These are phyloP conservation scores for Siniperca scherzeri DNA, from an alignment of 2,797 vertebrate genomes.

Conservation along the genomic window DNA sequence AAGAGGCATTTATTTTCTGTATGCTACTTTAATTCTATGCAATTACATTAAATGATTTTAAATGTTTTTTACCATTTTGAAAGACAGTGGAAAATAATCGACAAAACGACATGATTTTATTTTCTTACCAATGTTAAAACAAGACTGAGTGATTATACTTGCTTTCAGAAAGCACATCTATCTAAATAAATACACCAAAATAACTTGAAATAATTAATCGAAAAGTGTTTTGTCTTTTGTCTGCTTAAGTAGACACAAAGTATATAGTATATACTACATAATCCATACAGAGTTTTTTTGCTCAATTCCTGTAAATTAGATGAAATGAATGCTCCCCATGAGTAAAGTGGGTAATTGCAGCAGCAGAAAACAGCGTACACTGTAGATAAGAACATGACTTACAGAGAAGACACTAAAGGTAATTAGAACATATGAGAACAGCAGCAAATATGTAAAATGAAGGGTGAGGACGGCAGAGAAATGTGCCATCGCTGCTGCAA, in stretches of 20 bases:
- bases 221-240: slow-evolving; percentile 28
- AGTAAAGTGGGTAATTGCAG: slow-evolving; percentile 21
- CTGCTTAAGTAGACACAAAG: slow-evolving; percentile 1
- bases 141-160: slow-evolving; percentile 14
- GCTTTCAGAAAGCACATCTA: background rate
- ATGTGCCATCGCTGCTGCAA: background rate
- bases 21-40: background rate
- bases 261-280: background rate
- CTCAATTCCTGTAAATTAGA: slow-evolving; percentile 12
- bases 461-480: background rate
- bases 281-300: background rate
- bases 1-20: slow-evolving; percentile 16
- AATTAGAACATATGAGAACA: background rate
- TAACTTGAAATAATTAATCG: slow-evolving; percentile 22
- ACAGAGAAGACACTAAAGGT: background rate
- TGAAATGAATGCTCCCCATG: background rate
- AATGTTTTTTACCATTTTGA: slow-evolving; percentile 13
- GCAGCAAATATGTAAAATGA: background rate
- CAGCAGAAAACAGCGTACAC: background rate
- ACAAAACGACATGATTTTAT: background rate
- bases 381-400: slow-evolving; percentile 1
- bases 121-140: slow-evolving; percentile 16
- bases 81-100: slow-evolving; percentile 4
- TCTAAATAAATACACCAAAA: background rate
- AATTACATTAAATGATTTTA: slow-evolving; percentile 3